phyloP scores from a whole-genome alignment of 2,888 invertebrate species.

The Phyto melanocephala region DNA sequence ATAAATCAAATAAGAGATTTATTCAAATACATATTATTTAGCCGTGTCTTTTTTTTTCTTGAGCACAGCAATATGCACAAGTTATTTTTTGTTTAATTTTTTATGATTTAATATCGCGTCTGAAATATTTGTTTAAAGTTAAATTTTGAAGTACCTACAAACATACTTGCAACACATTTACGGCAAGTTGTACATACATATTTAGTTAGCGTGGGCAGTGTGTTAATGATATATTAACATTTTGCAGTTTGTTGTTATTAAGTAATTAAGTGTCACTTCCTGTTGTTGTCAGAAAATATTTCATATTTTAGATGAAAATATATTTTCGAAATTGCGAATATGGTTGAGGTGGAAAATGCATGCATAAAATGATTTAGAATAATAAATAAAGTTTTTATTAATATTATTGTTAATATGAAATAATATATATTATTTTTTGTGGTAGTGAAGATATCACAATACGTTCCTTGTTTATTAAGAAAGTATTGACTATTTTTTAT shows the following conservation, averaged over 20 bases:
- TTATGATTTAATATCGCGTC: constrained; percentile 52
- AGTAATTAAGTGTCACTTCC: constrained; percentile 43
- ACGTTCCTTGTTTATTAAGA: no score
- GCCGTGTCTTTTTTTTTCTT: constrained; percentile 37
- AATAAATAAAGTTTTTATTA: no score
- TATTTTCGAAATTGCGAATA: no score
- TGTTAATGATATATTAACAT: constrained; percentile 33
- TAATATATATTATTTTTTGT: no score
- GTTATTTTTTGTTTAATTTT: constrained; percentile 31
- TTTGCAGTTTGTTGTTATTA: constrained; percentile 2
- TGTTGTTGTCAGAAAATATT: constrained; percentile 4
- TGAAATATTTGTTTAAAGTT: constrained; percentile 11
- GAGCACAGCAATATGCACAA: constrained; percentile 43
- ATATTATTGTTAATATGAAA: no score
- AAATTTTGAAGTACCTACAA: not conserved
- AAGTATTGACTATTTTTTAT: no score
- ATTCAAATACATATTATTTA: constrained; percentile 22
- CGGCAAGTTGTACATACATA: not conserved
- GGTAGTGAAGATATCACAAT: no score
- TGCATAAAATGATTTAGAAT: no score
- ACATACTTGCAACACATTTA: constrained; percentile 18
- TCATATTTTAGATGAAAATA: not conserved
- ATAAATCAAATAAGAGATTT: not conserved
- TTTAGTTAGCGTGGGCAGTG: constrained; percentile 52
- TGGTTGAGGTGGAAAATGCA: no score